A percentile compares a stretch with the other conserved stretches of the same genome.
phyloP scores from a whole-genome alignment of 2,888 invertebrate species.

The Rhabditoides inermis region DNA sequence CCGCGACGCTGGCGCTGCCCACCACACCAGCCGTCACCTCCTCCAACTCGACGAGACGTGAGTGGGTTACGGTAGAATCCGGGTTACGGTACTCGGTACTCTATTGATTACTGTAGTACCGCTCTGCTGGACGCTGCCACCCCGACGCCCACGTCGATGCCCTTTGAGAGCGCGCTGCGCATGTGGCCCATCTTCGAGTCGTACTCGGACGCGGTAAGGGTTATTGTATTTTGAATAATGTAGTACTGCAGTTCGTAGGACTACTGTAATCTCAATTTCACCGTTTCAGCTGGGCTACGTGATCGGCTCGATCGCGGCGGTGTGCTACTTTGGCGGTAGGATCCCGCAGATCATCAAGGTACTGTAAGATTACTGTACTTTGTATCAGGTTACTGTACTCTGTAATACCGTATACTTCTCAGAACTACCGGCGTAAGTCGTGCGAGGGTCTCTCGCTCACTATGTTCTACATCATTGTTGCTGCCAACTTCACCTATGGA shows the following conservation, averaged over 20 bases:
- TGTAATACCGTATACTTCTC: neutral
- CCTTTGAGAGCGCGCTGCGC: constrained; percentile 12
- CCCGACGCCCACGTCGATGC: too few relatives aligned
- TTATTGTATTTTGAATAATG: neutral
- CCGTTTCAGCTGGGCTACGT: constrained; percentile 40
- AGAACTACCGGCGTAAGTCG: constrained; percentile 44
- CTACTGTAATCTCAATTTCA: neutral
- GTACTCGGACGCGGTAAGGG: constrained; percentile 38
- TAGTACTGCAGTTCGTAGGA: neutral
- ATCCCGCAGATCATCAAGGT: constrained; percentile 49
- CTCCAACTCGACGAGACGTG: too few relatives aligned
- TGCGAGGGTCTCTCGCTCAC: constrained; percentile 50
- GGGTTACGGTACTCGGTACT: too few relatives aligned
- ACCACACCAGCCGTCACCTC: too few relatives aligned
- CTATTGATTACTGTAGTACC: too few relatives aligned
- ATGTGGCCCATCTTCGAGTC: constrained; percentile 47
- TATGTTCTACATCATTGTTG: constrained; percentile 51
- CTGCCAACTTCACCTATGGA: constrained; percentile 53
- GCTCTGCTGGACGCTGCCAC: too few relatives aligned
- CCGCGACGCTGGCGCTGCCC: too few relatives aligned
- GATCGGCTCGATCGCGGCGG: constrained; percentile 51
- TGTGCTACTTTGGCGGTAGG: constrained; percentile 50
- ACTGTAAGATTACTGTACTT: neutral
- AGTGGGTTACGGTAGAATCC: too few relatives aligned
- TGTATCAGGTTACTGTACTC: neutral